Conservation (phyloP, 2,888 invertebrate species). For the Sericinus montela region DNA sequence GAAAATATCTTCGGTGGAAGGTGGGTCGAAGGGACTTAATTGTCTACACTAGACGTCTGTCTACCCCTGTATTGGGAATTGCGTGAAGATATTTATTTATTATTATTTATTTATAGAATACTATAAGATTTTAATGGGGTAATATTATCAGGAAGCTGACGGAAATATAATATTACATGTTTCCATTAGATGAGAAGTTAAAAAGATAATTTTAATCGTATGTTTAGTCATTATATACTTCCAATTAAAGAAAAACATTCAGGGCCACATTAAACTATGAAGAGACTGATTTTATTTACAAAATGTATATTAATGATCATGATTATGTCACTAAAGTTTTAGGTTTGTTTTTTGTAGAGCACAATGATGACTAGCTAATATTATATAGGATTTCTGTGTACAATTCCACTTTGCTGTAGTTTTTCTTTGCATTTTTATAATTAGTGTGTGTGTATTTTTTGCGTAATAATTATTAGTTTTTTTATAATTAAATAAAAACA, state of each 20-base stretch:
- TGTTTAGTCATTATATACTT: background rate
- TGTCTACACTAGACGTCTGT: too few relatives aligned
- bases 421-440: background rate
- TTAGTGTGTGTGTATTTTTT: too few relatives aligned
- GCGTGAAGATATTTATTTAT: too few relatives aligned
- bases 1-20: too few relatives aligned
- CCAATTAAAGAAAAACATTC: constrained; percentile 12
- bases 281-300: constrained; percentile 45
- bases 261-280: constrained; percentile 32
- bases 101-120: too few relatives aligned
- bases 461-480: constrained; percentile 13
- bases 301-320: constrained; percentile 1
- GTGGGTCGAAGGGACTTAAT: too few relatives aligned
- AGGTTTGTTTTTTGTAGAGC: background rate
- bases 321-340: constrained; percentile 11
- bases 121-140: too few relatives aligned
- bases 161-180: too few relatives aligned
- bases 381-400: background rate
- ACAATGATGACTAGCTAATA: background rate
- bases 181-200: too few relatives aligned
- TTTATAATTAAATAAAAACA: constrained; percentile 27
- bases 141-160: too few relatives aligned
- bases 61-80: too few relatives aligned
- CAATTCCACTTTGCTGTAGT: background rate
- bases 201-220: too few relatives aligned